Evolutionary conservation across 1,140 invertebrate species (phyloP), one percentile per base, ranked within the genome.

Genomic region (Drosophila bifasciata): DNA sequence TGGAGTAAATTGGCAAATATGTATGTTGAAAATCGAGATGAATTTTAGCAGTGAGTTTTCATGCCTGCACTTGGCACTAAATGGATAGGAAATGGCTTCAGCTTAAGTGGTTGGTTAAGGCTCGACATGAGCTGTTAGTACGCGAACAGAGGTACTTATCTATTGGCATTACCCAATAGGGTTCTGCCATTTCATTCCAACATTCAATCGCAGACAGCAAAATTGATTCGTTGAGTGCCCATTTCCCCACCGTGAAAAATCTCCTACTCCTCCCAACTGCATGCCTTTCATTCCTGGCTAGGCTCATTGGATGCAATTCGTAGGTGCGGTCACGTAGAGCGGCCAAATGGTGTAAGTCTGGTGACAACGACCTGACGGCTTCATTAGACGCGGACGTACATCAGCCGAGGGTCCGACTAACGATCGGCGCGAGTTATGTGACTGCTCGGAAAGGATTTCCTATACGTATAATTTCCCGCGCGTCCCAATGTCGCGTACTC

Each of bases 311-410:
- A 13, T 62, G 75, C 53, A 60, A 89, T 88, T 88, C 71, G 84
- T 88, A 88, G 48, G 83, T 69, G 44, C 51, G 76, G 83, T 86
- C 83, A 86, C 83, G 83, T 86, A 86, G 57, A 58, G 77, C 61
- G 55, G 45, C 46, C 83, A 69, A 79, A 88, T 88, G 60, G 67
- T 64, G 71, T 67, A 77, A 70, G 81, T 70, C 73, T 83, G 79
- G 75, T 88, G 83, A 89, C 83, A 88, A 88, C 79, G 75, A 79
- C 75, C 78, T 78, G 79, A 88, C 84, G 79, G 72, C 83, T 88
- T 88, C 76, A 88, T 88, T 88, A 88, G 85, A 89, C 73, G 76
- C 76, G 79, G 76, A 51, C 76, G 80, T 85, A 64, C 64, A 75
- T 89, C 85, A 89, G 62, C 23, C 46, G 67, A 39, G 46, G 66